Conservation (phyloP, 2,797 vertebrate genomes). For the Bradypodion ventrale region DNA sequence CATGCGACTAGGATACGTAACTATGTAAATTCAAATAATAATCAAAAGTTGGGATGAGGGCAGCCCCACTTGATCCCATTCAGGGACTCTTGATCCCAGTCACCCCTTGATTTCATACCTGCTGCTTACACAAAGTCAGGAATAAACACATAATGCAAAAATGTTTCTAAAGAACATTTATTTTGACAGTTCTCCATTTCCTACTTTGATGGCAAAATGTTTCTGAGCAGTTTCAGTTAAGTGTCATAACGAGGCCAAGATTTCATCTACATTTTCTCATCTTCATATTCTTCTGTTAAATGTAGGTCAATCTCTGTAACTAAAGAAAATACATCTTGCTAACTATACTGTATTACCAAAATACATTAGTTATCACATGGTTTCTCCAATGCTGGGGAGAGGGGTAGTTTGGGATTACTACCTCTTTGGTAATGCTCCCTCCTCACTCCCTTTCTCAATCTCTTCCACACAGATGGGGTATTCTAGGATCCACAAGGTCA, state of each 20-base stretch:
- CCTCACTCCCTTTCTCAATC: neutral
- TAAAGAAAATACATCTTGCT: slow-evolving; percentile 3
- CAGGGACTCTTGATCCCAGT: too few relatives aligned
- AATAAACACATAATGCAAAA: neutral
- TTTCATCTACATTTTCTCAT: slow-evolving; percentile 18
- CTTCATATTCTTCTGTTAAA: slow-evolving; percentile 14
- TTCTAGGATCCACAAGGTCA: too few relatives aligned
- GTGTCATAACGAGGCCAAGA: neutral
- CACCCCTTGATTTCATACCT: too few relatives aligned
- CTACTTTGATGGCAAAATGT: neutral
- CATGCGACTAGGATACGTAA: too few relatives aligned
- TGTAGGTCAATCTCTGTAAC: neutral
- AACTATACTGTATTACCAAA: slow-evolving; percentile 3
- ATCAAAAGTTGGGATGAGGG: too few relatives aligned
- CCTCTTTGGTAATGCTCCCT: neutral
- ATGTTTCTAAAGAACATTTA: neutral
- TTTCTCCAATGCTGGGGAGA: neutral
- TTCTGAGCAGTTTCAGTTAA: slow-evolving; percentile 1
- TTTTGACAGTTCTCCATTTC: slow-evolving; percentile 6
- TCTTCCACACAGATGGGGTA: neutral
- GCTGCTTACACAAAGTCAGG: neutral
- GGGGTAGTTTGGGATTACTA: neutral
- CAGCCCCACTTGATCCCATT: too few relatives aligned
- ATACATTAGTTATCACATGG: neutral
- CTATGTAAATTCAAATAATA: too few relatives aligned